Conservation (phyloP, 37 sponge, comb jelly and placozoan species). For the Bolinopsis microptera region DNA sequence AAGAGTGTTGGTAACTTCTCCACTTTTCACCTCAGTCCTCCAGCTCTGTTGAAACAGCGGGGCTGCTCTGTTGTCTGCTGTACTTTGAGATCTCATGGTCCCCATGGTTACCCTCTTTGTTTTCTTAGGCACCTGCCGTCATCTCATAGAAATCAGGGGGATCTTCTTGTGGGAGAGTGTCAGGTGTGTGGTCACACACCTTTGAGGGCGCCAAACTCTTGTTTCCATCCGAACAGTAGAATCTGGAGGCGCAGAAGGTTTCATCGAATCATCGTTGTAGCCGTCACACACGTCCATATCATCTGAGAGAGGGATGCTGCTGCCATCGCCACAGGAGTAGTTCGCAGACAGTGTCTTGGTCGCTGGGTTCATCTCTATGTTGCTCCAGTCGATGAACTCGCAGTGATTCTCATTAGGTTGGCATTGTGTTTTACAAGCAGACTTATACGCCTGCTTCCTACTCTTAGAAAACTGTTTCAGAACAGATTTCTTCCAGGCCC, state of each 20-base stretch:
- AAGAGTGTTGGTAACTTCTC: background rate
- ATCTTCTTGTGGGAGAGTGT: no score
- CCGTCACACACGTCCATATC: background rate
- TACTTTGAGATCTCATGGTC: background rate
- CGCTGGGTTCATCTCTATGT: background rate
- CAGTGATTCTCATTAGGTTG: background rate
- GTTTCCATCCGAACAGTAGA: background rate
- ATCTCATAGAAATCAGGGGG: background rate
- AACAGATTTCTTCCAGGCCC: background rate
- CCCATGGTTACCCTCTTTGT: background rate
- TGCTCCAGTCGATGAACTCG: background rate
- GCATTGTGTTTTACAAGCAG: background rate
- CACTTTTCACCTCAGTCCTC: background rate
- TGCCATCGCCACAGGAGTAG: background rate
- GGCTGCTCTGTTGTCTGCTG: background rate
- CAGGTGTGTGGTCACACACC: background rate
- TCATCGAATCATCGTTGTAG: background rate
- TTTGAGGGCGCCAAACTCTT: background rate
- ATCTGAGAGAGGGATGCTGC: background rate
- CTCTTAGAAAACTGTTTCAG: background rate
- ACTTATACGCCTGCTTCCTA: background rate
- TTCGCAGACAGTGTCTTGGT: background rate
- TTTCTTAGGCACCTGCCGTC: background rate
- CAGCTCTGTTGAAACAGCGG: background rate
- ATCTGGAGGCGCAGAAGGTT: background rate